Evolutionary conservation across 2,888 invertebrate genomes (phyloP).

Genomic region (Hermaeophaga mercurialis): DNA sequence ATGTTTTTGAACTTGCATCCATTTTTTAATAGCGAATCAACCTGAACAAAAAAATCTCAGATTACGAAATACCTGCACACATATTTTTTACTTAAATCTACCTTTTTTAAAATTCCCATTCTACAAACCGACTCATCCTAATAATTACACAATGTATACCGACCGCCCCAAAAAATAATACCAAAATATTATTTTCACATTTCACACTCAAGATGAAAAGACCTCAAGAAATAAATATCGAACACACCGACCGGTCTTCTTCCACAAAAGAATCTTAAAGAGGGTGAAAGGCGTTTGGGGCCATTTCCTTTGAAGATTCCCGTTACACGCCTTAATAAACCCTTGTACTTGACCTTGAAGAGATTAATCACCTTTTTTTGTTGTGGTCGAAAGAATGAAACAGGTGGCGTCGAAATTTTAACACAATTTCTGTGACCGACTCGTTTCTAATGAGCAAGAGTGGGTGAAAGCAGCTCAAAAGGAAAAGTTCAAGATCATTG

Average conservation of each 20-base stretch:
- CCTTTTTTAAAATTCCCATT: neutral
- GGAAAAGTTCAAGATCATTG: too few relatives aligned
- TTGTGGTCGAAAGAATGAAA: constrained; percentile 21
- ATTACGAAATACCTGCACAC: constrained; percentile 2
- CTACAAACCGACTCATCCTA: neutral
- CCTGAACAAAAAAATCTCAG: neutral
- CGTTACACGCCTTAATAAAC: constrained; percentile 43
- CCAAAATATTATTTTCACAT: constrained; percentile 10
- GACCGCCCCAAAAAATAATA: neutral
- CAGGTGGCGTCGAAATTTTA: constrained; percentile 11
- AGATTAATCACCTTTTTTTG: constrained; percentile 37
- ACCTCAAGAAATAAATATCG: neutral
- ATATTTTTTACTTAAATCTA: neutral
- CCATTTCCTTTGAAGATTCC: constrained; percentile 34
- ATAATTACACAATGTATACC: neutral
- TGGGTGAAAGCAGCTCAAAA: too few relatives aligned
- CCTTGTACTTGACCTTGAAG: constrained; percentile 35
- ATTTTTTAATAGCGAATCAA: too few relatives aligned
- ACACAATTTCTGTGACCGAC: too few relatives aligned
- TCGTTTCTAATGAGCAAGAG: too few relatives aligned
- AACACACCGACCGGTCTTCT: constrained; percentile 23
- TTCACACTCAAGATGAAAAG: constrained; percentile 13
- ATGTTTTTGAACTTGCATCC: too few relatives aligned
- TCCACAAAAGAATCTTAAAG: constrained; percentile 13
- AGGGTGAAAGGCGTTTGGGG: constrained; percentile 23